These are phyloP conservation scores for Penaeus chinensis DNA, from an alignment of 1,140 invertebrate species.

Conservation along the genomic window DNA sequence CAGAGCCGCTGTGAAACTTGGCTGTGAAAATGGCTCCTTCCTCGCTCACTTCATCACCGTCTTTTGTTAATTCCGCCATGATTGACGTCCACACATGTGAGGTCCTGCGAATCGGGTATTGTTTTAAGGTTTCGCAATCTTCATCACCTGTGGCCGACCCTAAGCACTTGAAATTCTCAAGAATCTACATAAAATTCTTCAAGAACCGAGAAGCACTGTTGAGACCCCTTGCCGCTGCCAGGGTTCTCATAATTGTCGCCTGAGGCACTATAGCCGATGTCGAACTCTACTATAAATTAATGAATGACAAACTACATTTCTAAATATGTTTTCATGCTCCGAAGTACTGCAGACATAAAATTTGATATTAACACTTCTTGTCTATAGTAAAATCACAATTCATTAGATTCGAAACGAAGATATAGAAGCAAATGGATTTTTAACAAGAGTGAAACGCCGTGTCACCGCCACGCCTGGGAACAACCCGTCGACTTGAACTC, in stretches of 20 bases:
- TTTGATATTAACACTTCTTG: no score
- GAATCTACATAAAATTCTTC: slow-evolving; percentile 49
- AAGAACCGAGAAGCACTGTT: slow-evolving; percentile 36
- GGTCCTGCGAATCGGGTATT: slow-evolving; percentile 36
- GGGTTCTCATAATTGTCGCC: slow-evolving; percentile 25
- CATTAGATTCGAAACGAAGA: no score
- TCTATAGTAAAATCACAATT: no score
- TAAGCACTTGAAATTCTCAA: slow-evolving; percentile 42
- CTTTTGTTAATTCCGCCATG: slow-evolving; percentile 31
- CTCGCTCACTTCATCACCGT: slow-evolving; percentile 27
- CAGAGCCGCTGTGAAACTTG: no score
- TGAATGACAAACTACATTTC: neutral
- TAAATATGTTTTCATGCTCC: no score
- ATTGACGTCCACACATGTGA: slow-evolving; percentile 40
- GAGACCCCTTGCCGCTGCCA: neutral
- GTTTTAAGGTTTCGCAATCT: slow-evolving; percentile 43
- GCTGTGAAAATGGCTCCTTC: no score
- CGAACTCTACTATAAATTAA: no score
- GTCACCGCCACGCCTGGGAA: slow-evolving; percentile 38
- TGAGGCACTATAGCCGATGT: neutral
- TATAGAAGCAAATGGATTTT: no score
- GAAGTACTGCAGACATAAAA: no score
- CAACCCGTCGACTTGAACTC: slow-evolving; percentile 32
- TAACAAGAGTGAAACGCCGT: no score
- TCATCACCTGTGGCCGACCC: slow-evolving; percentile 39